A percentile compares a stretch with the other conserved stretches of the same genome.
These are phyloP conservation scores for Adela reaumurella DNA, from an alignment of 2,888 invertebrate genomes.

Conservation along the genomic window DNA sequence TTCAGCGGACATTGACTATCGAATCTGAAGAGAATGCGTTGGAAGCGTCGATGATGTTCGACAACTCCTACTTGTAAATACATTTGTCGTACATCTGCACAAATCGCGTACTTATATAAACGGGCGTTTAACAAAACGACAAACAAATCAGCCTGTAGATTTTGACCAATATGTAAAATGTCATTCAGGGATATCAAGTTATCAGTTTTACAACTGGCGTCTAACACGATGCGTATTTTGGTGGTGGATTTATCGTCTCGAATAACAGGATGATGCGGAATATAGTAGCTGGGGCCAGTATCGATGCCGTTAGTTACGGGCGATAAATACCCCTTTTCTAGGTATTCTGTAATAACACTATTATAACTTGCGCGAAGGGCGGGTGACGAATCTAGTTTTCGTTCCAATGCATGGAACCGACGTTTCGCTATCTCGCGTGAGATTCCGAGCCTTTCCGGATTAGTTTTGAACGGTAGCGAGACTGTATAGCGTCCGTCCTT, in stretches of 20 bases:
- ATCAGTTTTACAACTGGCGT: constrained; percentile 1
- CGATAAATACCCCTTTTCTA: neutral
- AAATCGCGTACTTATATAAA: neutral
- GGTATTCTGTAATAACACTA: neutral
- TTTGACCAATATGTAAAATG: neutral
- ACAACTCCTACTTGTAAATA: neutral
- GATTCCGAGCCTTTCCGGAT: neutral
- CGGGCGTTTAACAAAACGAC: neutral
- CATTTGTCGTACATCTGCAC: neutral
- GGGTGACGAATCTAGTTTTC: neutral
- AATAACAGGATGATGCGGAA: neutral
- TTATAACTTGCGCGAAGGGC: neutral
- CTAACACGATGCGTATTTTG: constrained; percentile 1
- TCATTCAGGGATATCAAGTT: neutral
- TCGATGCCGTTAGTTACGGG: neutral
- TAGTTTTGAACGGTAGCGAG: neutral
- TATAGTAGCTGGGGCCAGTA: neutral
- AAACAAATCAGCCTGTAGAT: neutral
- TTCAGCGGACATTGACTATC: neutral
- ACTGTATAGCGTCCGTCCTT: neutral
- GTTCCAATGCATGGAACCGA: neutral
- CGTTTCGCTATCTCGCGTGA: neutral
- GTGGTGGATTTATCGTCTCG: neutral
- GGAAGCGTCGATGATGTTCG: neutral
- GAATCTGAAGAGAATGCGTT: constrained; percentile 1